Evolutionary conservation across 2,797 vertebrate genomes (phyloP).

Genomic region (Podargus strigoides): DNA sequence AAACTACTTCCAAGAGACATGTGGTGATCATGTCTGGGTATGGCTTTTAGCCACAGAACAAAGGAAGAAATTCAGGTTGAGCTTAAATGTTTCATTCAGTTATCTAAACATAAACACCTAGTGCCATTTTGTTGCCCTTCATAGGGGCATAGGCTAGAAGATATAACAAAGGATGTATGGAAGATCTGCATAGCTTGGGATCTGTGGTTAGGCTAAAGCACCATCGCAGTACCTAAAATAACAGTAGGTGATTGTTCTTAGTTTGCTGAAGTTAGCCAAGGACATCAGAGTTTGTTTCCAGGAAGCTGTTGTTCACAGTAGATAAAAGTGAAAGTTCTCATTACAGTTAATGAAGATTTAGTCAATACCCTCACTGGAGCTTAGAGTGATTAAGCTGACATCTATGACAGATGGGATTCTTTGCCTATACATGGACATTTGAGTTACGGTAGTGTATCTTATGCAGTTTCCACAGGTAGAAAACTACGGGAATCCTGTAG

Average conservation of each 20-base stretch:
- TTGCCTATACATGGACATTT: neutral
- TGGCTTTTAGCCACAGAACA: neutral
- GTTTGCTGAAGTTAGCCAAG: neutral
- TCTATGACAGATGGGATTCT: neutral
- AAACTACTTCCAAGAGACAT: neutral
- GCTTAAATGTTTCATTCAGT: neutral
- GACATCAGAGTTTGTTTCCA: neutral
- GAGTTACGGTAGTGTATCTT: neutral
- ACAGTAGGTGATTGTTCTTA: neutral
- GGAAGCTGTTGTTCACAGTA: neutral
- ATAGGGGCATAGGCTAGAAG: neutral
- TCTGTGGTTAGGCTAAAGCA: neutral
- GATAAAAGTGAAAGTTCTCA: neutral
- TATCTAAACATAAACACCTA: neutral
- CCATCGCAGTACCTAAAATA: neutral
- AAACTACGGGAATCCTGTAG: neutral
- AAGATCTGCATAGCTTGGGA: neutral
- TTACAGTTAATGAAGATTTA: neutral
- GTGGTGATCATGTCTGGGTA: neutral
- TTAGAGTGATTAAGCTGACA: neutral
- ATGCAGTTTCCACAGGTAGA: neutral
- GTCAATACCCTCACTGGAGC: neutral
- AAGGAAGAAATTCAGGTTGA: neutral
- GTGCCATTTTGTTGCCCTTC: neutral
- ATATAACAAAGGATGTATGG: neutral